phyloP scores from a whole-genome alignment of 2,888 invertebrate species.

The Coronaproctus castanopsis region DNA sequence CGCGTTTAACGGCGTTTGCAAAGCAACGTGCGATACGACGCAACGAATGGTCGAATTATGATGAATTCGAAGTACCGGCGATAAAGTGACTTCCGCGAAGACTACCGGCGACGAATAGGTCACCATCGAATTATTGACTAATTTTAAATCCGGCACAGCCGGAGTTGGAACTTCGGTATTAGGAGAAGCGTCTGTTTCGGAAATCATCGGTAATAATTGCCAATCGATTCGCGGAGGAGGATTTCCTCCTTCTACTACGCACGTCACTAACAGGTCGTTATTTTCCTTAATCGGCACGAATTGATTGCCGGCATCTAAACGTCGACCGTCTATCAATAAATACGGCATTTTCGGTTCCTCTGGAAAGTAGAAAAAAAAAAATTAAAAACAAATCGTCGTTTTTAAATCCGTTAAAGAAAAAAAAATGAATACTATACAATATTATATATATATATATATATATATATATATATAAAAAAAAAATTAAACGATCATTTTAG shows the following conservation, averaged over 20 bases:
- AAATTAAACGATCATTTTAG: background rate
- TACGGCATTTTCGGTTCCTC: conserved; percentile 69
- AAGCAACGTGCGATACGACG: conserved; percentile 48
- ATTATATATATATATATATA: background rate
- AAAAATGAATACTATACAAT: conserved; percentile 1
- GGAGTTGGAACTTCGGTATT: conserved; percentile 22
- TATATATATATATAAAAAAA: background rate
- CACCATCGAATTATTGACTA: conserved; percentile 12
- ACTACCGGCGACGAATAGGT: conserved; percentile 23
- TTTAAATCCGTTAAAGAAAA: conserved; percentile 52
- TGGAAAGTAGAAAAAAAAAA: conserved; percentile 28
- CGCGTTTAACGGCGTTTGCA: conserved; percentile 35
- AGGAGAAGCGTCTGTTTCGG: conserved; percentile 16
- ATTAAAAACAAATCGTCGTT: conserved; percentile 33
- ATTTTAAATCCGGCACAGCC: conserved; percentile 16
- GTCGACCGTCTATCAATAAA: conserved; percentile 63
- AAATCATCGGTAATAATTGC: conserved; percentile 32
- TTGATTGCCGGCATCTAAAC: conserved; percentile 65
- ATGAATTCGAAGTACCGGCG: conserved; percentile 57
- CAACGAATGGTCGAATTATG: conserved; percentile 73
- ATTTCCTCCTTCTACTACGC: conserved; percentile 66
- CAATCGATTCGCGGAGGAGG: conserved; percentile 39
- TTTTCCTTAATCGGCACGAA: conserved; percentile 75
- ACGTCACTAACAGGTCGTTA: conserved; percentile 57
- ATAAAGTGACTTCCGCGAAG: conserved; percentile 41